A percentile compares a stretch with the other conserved stretches of the same genome.
phyloP scores from a whole-genome alignment of 2,113 vertebrate genomes.

The Crypturellus undulatus region DNA sequence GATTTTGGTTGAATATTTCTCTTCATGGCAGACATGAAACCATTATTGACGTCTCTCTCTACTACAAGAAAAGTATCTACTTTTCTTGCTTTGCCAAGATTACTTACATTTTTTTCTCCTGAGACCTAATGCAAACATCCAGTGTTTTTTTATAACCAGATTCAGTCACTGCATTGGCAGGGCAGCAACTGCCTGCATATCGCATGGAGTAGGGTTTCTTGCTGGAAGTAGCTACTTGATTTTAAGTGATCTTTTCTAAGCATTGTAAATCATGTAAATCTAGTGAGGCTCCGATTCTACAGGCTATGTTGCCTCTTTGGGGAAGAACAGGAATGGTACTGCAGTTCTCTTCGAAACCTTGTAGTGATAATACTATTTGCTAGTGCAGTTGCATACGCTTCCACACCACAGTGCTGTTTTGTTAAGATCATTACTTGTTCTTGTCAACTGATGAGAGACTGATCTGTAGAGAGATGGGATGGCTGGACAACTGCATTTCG shows the following conservation, averaged over 20 bases:
- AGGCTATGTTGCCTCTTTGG: not conserved
- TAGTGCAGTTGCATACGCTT: not conserved
- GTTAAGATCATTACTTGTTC: not conserved
- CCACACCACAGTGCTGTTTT: fast-evolving
- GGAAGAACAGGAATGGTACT: not conserved
- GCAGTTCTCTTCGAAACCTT: not conserved
- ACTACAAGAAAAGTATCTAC: not conserved
- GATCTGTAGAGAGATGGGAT: not conserved
- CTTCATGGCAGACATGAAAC: not conserved
- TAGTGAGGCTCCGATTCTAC: not conserved
- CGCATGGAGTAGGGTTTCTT: not conserved
- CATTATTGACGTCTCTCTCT: not conserved
- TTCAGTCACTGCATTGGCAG: not conserved
- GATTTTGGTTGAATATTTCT: not conserved
- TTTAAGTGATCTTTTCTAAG: not conserved
- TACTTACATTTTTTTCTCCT: not conserved
- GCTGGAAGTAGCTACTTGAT: not conserved
- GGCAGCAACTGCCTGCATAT: fast-evolving
- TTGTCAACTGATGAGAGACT: not conserved
- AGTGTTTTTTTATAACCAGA: not conserved
- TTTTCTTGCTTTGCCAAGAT: not conserved
- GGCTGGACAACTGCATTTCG: not conserved
- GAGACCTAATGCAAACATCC: not conserved
- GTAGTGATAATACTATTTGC: not conserved
- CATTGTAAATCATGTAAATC: not conserved